Evolutionary conservation across 1,140 invertebrate species (phyloP).

Genomic region (Tribolium madens): DNA sequence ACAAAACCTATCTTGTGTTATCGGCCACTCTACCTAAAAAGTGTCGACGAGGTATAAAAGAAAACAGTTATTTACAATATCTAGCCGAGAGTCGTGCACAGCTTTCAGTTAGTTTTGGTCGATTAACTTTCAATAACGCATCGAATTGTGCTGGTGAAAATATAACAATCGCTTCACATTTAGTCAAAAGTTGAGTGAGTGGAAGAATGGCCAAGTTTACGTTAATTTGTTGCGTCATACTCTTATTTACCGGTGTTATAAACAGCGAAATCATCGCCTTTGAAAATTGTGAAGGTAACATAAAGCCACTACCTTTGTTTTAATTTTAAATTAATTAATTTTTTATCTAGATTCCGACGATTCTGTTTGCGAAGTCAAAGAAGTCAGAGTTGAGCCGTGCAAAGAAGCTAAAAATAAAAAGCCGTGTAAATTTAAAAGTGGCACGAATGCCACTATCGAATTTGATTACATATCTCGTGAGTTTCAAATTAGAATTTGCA

Average conservation of each 20-base stretch:
- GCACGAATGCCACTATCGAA: conserved; percentile 40
- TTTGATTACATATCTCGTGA: conserved; percentile 46
- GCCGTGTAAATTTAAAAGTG: conserved; percentile 47
- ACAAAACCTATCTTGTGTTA: not conserved
- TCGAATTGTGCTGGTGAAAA: not conserved
- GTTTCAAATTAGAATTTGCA: not conserved
- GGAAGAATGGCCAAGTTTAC: conserved; percentile 1
- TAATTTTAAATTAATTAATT: conserved; percentile 14
- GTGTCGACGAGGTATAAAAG: conserved; percentile 16
- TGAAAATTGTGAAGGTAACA: conserved; percentile 1
- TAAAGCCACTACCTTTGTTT: not conserved
- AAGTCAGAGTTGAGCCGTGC: conserved; percentile 43
- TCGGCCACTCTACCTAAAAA: conserved; percentile 4
- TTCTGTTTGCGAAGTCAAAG: conserved; percentile 38
- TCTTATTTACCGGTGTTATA: not conserved
- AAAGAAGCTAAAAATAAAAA: conserved; percentile 42
- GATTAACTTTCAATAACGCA: not conserved
- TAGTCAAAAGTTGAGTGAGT: too few species aligned
- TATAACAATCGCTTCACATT: too few species aligned
- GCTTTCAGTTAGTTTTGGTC: conserved; percentile 22
- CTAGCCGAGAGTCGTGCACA: not conserved
- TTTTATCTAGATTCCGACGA: conserved; percentile 25
- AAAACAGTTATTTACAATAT: conserved; percentile 26
- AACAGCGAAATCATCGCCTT: conserved; percentile 4
- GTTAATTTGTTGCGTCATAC: not conserved